Evolutionary conservation across 2,113 vertebrate genomes (phyloP).

Genomic region (Ammodytes dubius): DNA sequence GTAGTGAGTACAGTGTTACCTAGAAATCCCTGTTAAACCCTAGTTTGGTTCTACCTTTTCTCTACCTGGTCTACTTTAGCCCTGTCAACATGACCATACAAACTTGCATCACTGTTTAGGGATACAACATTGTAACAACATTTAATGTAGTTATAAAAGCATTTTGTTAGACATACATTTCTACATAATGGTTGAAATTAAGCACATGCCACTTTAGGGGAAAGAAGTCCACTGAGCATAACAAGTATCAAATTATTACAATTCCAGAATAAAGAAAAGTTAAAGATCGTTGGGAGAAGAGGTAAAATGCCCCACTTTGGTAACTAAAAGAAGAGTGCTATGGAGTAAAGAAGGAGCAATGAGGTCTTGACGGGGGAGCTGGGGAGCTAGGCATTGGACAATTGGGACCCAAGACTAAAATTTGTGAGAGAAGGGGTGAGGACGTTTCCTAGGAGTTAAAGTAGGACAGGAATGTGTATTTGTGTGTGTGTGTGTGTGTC

Average conservation of each 20-base stretch:
- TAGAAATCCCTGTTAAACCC: slow-evolving; percentile 76
- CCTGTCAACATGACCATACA: slow-evolving; percentile 47
- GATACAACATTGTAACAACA: neutral
- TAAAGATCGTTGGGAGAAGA: neutral
- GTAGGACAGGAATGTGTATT: slow-evolving; percentile 47
- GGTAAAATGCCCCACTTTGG: neutral
- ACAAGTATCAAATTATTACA: neutral
- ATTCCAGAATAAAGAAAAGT: neutral
- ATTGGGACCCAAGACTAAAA: slow-evolving; percentile 8
- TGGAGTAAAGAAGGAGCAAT: neutral
- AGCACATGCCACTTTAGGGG: neutral
- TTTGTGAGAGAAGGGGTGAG: slow-evolving; percentile 8
- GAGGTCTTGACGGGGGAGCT: neutral
- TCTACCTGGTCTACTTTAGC: slow-evolving; percentile 56
- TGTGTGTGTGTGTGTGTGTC: neutral
- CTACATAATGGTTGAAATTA: neutral
- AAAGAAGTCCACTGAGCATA: slow-evolving; percentile 70
- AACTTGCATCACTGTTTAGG: slow-evolving; percentile 1
- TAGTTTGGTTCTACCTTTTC: slow-evolving; percentile 64
- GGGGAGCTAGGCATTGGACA: slow-evolving; percentile 15
- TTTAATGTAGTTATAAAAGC: neutral
- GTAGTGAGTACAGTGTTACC: slow-evolving; percentile 88
- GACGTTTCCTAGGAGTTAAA: slow-evolving; percentile 61
- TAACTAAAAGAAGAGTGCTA: neutral
- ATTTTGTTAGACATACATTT: neutral